These are phyloP conservation scores for Leucoraja erinaceus DNA, from an alignment of 2,113 vertebrate genomes.

Conservation along the genomic window DNA sequence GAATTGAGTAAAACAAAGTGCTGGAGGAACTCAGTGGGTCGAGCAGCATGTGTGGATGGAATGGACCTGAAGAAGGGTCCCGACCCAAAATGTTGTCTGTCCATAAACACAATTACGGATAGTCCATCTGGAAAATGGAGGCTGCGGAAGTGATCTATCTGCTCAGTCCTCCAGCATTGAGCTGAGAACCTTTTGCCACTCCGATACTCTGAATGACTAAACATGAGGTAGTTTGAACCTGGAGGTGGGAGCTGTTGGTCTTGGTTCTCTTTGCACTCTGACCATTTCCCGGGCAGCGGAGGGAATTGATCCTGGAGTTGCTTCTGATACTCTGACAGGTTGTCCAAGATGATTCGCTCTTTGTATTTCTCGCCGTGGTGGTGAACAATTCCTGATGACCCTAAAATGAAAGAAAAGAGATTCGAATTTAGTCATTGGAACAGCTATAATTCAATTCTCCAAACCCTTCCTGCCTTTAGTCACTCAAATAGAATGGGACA, in stretches of 20 bases:
- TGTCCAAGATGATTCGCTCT: slow-evolving; percentile 56
- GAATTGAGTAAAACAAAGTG: too few relatives aligned
- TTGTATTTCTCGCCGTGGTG: slow-evolving; percentile 44
- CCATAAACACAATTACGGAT: not conserved
- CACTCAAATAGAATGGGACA: not conserved
- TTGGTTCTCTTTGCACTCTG: not conserved
- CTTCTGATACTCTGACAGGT: slow-evolving; percentile 51
- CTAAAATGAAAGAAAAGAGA: not conserved
- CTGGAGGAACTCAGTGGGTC: too few relatives aligned
- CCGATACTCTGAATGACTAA: too few relatives aligned
- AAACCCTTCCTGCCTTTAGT: not conserved
- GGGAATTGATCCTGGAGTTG: slow-evolving; percentile 53
- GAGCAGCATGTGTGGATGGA: too few relatives aligned
- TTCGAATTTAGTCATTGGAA: not conserved
- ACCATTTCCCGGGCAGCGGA: slow-evolving; percentile 52
- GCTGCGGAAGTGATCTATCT: not conserved
- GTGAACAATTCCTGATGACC: slow-evolving; percentile 47
- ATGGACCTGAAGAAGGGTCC: too few relatives aligned
- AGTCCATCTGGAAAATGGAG: not conserved
- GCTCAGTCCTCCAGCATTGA: not conserved
- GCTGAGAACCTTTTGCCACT: not conserved
- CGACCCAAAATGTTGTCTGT: too few relatives aligned
- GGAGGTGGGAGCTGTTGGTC: not conserved
- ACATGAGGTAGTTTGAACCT: slow-evolving; percentile 34
- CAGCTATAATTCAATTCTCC: not conserved